Conservation (phyloP, 2,888 invertebrate species). For the Andrena bicolor region DNA sequence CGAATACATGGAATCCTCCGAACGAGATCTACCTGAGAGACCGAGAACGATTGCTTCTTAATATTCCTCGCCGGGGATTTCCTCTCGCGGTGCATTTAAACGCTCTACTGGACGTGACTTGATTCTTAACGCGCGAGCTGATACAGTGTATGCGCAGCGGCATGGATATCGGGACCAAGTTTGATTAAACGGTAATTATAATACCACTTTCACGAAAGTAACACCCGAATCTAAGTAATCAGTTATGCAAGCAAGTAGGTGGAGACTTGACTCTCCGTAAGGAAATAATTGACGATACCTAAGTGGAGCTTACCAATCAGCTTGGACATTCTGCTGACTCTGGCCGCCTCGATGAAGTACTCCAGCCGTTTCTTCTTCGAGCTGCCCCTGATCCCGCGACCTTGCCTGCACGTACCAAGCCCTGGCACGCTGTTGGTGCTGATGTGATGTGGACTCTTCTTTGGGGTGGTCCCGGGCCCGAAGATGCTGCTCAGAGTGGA, state of each 20-base stretch:
- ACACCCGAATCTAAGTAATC: no score
- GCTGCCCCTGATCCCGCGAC: slow-evolving; percentile 72
- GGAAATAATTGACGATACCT: not conserved
- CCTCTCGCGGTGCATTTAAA: not conserved
- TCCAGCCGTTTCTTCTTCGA: slow-evolving; percentile 93
- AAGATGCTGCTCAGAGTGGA: slow-evolving; percentile 91
- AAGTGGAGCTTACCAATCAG: slow-evolving; percentile 88
- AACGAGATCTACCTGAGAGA: slow-evolving; percentile 86
- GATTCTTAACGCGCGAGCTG: no score
- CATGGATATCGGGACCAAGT: no score
- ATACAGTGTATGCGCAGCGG: no score
- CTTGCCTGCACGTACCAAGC: slow-evolving; percentile 73
- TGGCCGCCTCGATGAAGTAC: slow-evolving; percentile 94
- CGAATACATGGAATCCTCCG: slow-evolving; percentile 93
- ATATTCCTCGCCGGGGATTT: not conserved
- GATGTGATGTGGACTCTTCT: slow-evolving; percentile 85
- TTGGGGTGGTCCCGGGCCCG: slow-evolving; percentile 85
- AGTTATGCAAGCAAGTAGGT: no score
- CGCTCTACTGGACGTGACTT: not conserved
- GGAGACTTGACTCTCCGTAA: not conserved
- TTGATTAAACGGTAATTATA: no score
- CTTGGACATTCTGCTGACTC: slow-evolving; percentile 92
- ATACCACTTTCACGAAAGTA: no score
- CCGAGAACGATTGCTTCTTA: not conserved
- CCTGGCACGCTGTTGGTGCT: slow-evolving; percentile 83